Conservation (phyloP, 37 sponge, comb jelly and placozoan genomes). For the Bolinopsis microptera region DNA sequence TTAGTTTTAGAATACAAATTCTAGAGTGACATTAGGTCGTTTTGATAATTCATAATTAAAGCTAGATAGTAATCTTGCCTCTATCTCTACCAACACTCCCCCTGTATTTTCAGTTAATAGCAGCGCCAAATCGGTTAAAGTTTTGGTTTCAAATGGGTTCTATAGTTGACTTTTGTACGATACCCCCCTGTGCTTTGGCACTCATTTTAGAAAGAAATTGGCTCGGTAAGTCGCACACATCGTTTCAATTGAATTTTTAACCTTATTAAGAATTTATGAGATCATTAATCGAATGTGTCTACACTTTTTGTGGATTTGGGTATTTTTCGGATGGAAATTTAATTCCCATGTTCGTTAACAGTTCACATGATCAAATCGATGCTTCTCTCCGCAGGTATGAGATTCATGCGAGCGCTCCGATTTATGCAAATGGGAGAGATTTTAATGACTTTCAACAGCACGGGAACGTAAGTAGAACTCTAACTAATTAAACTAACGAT, state of each 20-base stretch:
- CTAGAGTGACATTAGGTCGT: no score
- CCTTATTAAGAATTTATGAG: no score
- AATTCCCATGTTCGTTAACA: no score
- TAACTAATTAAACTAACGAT: no score
- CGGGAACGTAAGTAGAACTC: constrained; percentile 64
- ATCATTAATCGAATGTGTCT: no score
- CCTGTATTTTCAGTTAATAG: constrained; percentile 53
- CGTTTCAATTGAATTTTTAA: no score
- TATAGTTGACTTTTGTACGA: constrained; percentile 54
- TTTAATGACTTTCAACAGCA: constrained; percentile 61
- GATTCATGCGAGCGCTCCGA: constrained; percentile 62
- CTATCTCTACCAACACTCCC: neutral
- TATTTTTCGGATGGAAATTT: no score
- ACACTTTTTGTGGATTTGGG: no score
- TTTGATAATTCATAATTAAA: no score
- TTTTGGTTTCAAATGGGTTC: constrained; percentile 65
- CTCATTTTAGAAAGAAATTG: constrained; percentile 43
- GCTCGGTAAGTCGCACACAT: constrained; percentile 48
- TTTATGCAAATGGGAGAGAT: constrained; percentile 66
- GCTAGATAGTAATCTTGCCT: no score
- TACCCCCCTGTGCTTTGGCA: constrained; percentile 54
- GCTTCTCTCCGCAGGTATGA: constrained; percentile 11
- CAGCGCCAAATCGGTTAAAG: constrained; percentile 57
- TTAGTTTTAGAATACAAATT: no score
- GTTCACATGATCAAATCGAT: no score